Evolutionary conservation across 2,888 invertebrate species (phyloP).

Genomic region (Apamea sordens): DNA sequence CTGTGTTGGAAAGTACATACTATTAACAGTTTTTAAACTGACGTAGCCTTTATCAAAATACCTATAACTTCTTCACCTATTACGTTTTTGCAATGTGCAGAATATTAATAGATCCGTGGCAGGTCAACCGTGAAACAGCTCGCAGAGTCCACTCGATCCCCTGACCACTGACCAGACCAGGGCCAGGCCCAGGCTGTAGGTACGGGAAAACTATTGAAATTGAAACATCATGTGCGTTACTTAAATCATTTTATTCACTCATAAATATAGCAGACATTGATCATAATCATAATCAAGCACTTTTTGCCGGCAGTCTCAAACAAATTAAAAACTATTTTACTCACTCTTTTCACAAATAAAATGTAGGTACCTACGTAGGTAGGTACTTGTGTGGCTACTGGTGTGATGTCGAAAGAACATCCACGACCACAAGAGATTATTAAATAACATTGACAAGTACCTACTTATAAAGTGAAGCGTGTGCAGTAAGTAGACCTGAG

Average conservation of each 20-base stretch:
- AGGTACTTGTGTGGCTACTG: not conserved
- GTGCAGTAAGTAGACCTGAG: not conserved
- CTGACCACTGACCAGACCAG: not conserved
- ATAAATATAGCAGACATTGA: not conserved
- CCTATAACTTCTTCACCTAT: not conserved
- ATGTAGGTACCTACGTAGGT: not conserved
- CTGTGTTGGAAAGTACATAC: not conserved
- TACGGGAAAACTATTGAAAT: not conserved
- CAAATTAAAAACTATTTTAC: not conserved
- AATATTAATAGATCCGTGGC: not conserved
- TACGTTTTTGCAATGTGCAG: not conserved
- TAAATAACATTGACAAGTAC: not conserved
- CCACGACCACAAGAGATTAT: not conserved
- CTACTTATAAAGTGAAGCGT: not conserved
- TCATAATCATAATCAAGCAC: not conserved
- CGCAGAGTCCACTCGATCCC: not conserved
- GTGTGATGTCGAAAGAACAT: not conserved
- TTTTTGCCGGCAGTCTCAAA: not conserved
- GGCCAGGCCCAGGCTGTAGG: not conserved
- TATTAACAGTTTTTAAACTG: not conserved
- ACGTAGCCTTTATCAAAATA: not conserved
- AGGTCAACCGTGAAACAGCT: not conserved
- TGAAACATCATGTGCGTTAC: not conserved
- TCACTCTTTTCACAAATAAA: not conserved
- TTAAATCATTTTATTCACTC: conserved; percentile 2